Evolutionary conservation across 2,797 vertebrate genomes (phyloP).

Genomic region (Uromys caudimaculatus): DNA sequence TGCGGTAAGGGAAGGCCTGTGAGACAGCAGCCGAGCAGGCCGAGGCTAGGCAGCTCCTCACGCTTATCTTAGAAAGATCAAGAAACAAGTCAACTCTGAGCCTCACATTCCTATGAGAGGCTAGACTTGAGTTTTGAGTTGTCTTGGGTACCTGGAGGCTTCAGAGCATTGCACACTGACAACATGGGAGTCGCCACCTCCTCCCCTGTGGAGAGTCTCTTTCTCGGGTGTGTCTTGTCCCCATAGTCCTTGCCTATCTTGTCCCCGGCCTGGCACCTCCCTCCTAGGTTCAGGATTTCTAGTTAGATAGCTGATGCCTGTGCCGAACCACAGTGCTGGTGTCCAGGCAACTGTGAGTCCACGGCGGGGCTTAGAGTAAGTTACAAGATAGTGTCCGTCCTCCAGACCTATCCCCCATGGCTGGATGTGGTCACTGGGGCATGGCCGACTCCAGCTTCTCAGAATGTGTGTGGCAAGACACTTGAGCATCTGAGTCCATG

Average conservation of each 20-base stretch:
- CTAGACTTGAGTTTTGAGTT: rapidly evolving
- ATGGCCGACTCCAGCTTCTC: background rate
- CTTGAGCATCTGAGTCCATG: background rate
- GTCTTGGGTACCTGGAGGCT: background rate
- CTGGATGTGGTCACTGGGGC: background rate
- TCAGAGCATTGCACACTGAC: background rate
- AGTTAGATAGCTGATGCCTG: background rate
- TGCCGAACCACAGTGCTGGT: background rate
- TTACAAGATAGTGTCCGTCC: background rate
- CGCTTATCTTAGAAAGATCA: background rate
- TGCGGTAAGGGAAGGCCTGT: background rate
- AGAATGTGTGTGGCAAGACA: background rate
- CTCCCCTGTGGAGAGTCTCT: background rate
- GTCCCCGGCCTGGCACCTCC: background rate
- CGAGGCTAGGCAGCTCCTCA: background rate
- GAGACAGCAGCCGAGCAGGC: too few relatives aligned
- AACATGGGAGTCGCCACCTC: background rate
- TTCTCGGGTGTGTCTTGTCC: rapidly evolving
- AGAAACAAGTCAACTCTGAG: background rate
- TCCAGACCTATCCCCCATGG: background rate
- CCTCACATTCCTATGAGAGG: background rate
- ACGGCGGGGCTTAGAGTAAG: rapidly evolving
- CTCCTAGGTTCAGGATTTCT: background rate
- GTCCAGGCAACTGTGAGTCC: background rate
- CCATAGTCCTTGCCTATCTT: rapidly evolving